phyloP scores from a whole-genome alignment of 2,797 vertebrate genomes.

The Capromys pilorides region DNA sequence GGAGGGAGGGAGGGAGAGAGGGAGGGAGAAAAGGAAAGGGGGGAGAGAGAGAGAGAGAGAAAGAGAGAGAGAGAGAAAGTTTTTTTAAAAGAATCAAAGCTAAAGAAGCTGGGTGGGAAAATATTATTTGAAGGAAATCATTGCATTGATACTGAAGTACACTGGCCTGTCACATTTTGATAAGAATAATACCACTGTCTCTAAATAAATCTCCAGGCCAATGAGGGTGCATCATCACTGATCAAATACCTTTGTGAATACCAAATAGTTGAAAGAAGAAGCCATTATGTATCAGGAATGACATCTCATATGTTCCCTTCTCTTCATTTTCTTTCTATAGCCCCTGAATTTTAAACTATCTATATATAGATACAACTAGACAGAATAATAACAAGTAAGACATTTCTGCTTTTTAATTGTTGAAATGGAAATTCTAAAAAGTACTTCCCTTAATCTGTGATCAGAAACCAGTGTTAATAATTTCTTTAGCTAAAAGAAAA shows the following conservation, averaged over 20 bases:
- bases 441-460: not conserved
- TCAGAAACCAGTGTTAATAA: constrained; percentile 33
- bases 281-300: constrained; percentile 85
- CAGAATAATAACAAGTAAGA: constrained; percentile 21
- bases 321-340: constrained; percentile 44
- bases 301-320: constrained; percentile 73
- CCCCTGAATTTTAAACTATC: constrained; percentile 58
- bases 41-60: too few species aligned
- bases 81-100: not conserved
- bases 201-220: constrained; percentile 90
- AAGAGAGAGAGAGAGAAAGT: too few species aligned
- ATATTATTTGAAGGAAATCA: constrained; percentile 77
- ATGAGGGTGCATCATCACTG: constrained; percentile 86
- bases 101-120: constrained; percentile 49
- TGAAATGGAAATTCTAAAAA: constrained; percentile 58
- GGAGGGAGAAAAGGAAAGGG: too few species aligned
- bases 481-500: not conserved
- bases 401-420: constrained; percentile 62
- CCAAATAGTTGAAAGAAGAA: constrained; percentile 86
- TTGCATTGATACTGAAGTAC: constrained; percentile 84
- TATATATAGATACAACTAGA: not conserved
- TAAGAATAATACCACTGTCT: constrained; percentile 91
- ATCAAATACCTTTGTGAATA: constrained; percentile 86
- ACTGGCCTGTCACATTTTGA: constrained; percentile 85
- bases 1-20: too few species aligned